Conservation (phyloP, 92 coral and sea anemone genomes). For the Parazoanthus atlanticus region DNA sequence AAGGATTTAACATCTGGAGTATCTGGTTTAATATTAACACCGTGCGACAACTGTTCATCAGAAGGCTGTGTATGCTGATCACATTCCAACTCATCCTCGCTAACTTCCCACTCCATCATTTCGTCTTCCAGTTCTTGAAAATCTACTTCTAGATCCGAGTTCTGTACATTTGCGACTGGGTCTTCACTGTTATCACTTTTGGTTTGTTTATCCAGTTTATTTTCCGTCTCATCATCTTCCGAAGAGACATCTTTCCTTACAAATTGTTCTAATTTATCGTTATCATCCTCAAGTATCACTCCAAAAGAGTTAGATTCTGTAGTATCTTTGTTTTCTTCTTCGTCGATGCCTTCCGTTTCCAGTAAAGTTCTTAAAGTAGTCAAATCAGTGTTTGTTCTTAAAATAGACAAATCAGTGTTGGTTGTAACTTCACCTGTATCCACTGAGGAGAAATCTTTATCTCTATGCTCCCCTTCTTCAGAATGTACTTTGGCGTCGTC, state of each 20-base stretch:
- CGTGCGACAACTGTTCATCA: background rate
- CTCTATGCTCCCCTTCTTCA: background rate
- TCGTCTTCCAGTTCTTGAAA: slow-evolving; percentile 85
- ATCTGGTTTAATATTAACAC: background rate
- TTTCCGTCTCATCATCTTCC: background rate
- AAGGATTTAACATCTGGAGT: background rate
- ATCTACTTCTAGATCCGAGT: slow-evolving; percentile 65
- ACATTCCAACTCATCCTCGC: slow-evolving; percentile 53
- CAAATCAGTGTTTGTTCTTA: background rate
- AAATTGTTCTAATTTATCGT: background rate
- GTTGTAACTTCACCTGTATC: background rate
- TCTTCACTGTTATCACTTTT: background rate
- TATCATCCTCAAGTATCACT: background rate
- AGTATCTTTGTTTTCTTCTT: background rate
- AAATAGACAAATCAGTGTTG: background rate
- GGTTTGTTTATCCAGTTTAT: background rate
- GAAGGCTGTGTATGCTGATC: background rate
- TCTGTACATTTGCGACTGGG: background rate
- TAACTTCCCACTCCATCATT: slow-evolving; percentile 82
- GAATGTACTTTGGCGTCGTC: background rate
- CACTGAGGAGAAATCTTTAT: background rate
- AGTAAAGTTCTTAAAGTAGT: slow-evolving; percentile 10
- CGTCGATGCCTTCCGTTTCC: slow-evolving; percentile 8
- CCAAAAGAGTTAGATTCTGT: background rate
- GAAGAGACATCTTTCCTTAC: background rate